Evolutionary conservation across 1,140 invertebrate species (phyloP), one percentile per base, ranked within the genome.

Genomic region (Periplaneta americana): DNA sequence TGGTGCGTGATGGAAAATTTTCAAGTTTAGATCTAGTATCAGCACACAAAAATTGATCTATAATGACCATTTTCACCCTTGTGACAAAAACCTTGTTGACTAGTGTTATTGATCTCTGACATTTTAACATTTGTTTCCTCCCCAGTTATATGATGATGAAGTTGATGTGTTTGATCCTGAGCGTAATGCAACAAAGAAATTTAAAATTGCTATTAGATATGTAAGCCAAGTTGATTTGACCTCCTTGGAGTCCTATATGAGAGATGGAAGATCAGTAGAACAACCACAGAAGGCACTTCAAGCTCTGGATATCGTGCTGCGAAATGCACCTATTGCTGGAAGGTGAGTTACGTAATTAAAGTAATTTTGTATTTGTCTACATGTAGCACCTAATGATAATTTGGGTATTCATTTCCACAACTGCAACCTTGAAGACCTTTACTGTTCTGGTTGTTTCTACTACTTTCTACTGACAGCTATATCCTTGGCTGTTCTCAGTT

Each of bases 271-370:
- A 84, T 85, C 82, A 76, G 82, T 86, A 83, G 84, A 86, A 82
- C 84, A 88, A 83, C 94, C 96, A 8, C 92, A 92, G 85, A 92
- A 93, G 48, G 90, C 91, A 1, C 86, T 96, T 17, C 94, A 95
- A 87, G 95, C 93, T 77, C 86, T 98, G 2, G 96, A 98, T 87
- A 92, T 98, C 1, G 93, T 98, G 74, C 89, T 98, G 83, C 90
- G 93, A 79, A 92, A 93, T 83, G 91, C 86, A 32, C 82, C 87
- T 15, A 78, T 83, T 39, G 39, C 82, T 22, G 75, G 76, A n/a
- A 82, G 78, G 83, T 39, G 37, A 39, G 37, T 15, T 17, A 39
- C 18, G 11, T 39, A 17, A 39, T 39, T 39, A 39, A 17, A n/a
- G n/a, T n/a, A n/a, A n/a, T n/a, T n/a, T n/a, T n/a, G n/a, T n/a